These are phyloP conservation scores for Microdon myrmicae DNA, from an alignment of 2,888 invertebrate genomes.

Conservation along the genomic window DNA sequence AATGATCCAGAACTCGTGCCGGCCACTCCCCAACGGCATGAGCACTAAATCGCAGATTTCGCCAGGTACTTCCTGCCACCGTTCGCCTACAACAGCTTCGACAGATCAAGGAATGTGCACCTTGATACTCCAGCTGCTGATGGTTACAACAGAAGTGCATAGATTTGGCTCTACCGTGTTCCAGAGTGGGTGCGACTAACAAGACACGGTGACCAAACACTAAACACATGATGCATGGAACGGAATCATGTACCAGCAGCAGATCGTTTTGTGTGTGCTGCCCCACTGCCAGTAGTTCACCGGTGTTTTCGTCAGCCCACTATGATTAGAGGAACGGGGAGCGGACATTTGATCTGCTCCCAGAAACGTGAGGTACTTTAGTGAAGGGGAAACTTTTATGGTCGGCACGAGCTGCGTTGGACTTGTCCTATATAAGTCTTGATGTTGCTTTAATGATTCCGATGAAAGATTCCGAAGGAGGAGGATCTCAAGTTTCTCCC, in stretches of 20 bases:
- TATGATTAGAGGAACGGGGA: not conserved
- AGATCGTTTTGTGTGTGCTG: slow-evolving; percentile 19
- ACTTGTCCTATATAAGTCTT: slow-evolving; percentile 49
- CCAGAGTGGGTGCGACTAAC: slow-evolving; percentile 47
- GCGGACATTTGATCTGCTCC: slow-evolving; percentile 25
- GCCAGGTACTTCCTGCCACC: slow-evolving; percentile 45
- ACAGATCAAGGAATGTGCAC: slow-evolving; percentile 47
- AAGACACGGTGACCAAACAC: slow-evolving; percentile 32
- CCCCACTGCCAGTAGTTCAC: slow-evolving; percentile 43
- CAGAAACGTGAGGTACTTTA: slow-evolving; percentile 39
- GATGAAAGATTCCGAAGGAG: too few species aligned
- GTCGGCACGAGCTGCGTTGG: slow-evolving; percentile 43
- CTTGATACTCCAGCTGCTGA: slow-evolving; percentile 32
- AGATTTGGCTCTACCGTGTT: slow-evolving; percentile 16
- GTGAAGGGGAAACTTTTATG: slow-evolving; percentile 27
- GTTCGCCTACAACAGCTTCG: slow-evolving; percentile 46
- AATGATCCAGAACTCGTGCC: slow-evolving; percentile 52
- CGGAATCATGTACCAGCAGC: slow-evolving; percentile 5
- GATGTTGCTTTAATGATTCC: too few species aligned
- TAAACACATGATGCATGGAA: slow-evolving; percentile 20
- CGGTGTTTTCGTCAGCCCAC: slow-evolving; percentile 33
- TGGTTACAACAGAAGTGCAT: slow-evolving; percentile 14
- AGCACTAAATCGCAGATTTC: slow-evolving; percentile 14
- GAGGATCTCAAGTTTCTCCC: too few species aligned
- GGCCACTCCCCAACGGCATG: slow-evolving; percentile 47